A percentile compares a stretch with the other conserved stretches of the same genome.
Conservation (phyloP, 2,888 invertebrate genomes). For the Oscheius sp. region DNA sequence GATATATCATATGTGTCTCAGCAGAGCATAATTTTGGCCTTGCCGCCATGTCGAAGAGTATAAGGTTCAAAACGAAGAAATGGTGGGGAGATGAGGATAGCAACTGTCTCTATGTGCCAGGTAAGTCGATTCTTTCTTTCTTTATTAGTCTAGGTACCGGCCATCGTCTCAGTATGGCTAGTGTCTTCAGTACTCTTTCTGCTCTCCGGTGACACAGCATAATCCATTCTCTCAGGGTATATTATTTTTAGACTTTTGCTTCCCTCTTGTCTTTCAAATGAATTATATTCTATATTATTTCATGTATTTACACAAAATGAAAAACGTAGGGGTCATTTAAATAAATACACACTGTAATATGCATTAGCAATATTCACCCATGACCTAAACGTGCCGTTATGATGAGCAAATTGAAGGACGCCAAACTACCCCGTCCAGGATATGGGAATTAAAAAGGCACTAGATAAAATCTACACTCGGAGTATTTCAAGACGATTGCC, state of each 20-base stretch:
- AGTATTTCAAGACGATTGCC: slow-evolving; percentile 96
- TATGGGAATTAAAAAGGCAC: slow-evolving; percentile 3
- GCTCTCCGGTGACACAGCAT: slow-evolving; percentile 39
- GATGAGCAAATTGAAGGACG: slow-evolving; percentile 8
- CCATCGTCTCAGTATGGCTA: slow-evolving; percentile 48
- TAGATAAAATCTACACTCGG: slow-evolving; percentile 80
- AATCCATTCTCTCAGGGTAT: slow-evolving; percentile 19
- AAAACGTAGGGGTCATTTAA: background rate
- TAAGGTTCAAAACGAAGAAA: slow-evolving; percentile 63
- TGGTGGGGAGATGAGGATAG: slow-evolving; percentile 62
- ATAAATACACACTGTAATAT: slow-evolving; percentile 10
- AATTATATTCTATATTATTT: background rate
- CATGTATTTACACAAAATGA: slow-evolving; percentile 1
- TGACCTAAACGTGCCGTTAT: background rate
- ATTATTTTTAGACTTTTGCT: background rate
- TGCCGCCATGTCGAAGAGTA: slow-evolving; percentile 67
- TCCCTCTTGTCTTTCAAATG: slow-evolving; percentile 11
- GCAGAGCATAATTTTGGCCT: slow-evolving; percentile 69
- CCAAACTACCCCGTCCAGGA: slow-evolving; percentile 3
- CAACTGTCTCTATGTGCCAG: slow-evolving; percentile 36
- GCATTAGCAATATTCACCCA: background rate
- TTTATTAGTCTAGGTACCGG: slow-evolving; percentile 34
- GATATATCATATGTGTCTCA: slow-evolving; percentile 67
- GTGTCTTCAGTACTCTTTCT: slow-evolving; percentile 49
- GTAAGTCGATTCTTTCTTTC: background rate